Percentiles rank a stretch among this genome's conserved stretches.
These are phyloP conservation scores for Candidula unifasciata DNA, from an alignment of 2,888 invertebrate species.

Conservation along the genomic window DNA sequence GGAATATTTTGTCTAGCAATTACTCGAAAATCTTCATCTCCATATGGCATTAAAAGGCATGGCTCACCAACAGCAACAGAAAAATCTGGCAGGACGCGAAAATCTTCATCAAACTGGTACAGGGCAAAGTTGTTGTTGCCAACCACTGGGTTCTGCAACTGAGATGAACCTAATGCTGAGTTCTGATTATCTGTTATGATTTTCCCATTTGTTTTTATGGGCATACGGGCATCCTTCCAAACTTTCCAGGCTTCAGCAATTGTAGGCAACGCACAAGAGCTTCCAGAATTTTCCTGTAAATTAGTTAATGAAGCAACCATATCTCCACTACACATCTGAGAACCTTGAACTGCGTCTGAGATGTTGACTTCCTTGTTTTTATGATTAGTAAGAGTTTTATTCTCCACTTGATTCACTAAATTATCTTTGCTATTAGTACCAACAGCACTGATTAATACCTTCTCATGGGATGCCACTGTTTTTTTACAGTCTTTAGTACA, in stretches of 20 bases:
- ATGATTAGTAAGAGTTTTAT: not conserved
- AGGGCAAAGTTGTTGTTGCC: too few relatives aligned
- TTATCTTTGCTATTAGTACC: not conserved
- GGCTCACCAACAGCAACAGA: not conserved
- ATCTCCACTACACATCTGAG: too few relatives aligned
- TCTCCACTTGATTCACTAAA: not conserved
- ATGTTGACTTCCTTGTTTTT: not conserved
- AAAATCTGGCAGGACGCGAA: not conserved
- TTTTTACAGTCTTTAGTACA: not conserved
- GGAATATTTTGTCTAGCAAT: not conserved
- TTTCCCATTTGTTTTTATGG: not conserved
- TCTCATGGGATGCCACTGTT: not conserved
- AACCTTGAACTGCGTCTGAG: too few relatives aligned
- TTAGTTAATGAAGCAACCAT: not conserved
- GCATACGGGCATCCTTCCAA: not conserved
- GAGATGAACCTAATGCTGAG: not conserved
- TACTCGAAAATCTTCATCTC: not conserved
- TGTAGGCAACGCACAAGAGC: too few relatives aligned
- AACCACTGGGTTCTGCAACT: not conserved
- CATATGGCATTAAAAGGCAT: not conserved
- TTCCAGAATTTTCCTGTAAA: not conserved
- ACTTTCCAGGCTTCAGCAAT: not conserved
- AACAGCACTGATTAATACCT: not conserved
- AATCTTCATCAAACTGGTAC: not conserved
- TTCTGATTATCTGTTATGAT: too few relatives aligned